Evolutionary conservation across 2,888 invertebrate genomes (phyloP), one percentile per base, ranked within the genome.

Genomic region (Brachyptera risi): DNA sequence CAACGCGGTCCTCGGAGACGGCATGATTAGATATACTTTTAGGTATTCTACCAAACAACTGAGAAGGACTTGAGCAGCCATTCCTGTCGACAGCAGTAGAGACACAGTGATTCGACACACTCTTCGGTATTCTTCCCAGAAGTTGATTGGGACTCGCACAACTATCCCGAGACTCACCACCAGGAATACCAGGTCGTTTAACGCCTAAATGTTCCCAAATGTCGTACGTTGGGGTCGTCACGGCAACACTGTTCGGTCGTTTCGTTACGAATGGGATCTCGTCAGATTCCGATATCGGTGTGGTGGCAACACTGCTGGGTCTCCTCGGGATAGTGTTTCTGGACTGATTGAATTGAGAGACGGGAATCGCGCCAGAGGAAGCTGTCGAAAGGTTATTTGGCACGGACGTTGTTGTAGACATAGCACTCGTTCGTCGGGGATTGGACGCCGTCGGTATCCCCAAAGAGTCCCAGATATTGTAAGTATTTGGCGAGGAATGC

Each of bases 381-480:
- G 27, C 50, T 13, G 50, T 21, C 1, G 35, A 17, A 21, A 35
- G 37, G 37, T 54, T 54, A 23, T 17, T 54, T 1, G 54, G 51
- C 17, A 51, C 51, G 31, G 54, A 35, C 17, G 19, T 23, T 2
- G 27, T 27, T 13, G 17, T 27, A 4, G 50, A 31, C 27, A 27
- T 27, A 15, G 11, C 19, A 15, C 27, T 17, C 26, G 50, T 26
- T 7, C 31, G 50, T 17, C 50, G 50, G 27, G 50, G 50, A 19
- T 51, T 51, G 2, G 50, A 51, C 27, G 50, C 50, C 26, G 50
- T 51, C 3, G 50, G 50, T n/a, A 51, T 51, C 1, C 27, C 50
- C 27, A 51, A 31, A 3, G 50, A 51, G 50, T 51, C 50, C 50
- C 50, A 51, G 9, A 51, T 51, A 19, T 51, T 51, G 50, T 51